Base-by-base conservation (phyloP, 2,797 vertebrate genomes). In the Huso huso region DNA sequence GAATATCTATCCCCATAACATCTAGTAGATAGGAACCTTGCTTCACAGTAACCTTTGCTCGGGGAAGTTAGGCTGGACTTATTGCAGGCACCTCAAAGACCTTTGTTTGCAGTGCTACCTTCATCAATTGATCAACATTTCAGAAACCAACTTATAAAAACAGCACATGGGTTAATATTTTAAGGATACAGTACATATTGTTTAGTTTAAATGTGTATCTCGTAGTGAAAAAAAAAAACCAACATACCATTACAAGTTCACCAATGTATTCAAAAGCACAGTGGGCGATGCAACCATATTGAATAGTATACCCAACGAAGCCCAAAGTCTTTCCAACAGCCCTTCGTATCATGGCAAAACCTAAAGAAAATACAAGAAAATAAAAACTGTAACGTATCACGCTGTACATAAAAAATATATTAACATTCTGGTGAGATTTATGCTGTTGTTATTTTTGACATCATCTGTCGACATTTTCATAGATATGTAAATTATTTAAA, bases 231-330 rank as follows among this genome's bases (percentile, higher is more conserved):
- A 61, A 37, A 37, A 37, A 37, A 37, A 37, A 4, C 3, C 3
- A 37, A 90, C 91, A 75, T 84, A 99, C 97, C 88, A 95, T 86
- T 3, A 99, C 93, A 84, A 98, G 76, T 83, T 97, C 94, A 79
- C 97, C 96, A 51, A 98, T 80, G 70, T 99, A 98, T 84, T 98
- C 95, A 59, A 98, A 97, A 73, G 91, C 89, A 84, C 96, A 99
- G 51, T 99, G 95, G 63, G 91, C 94, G 76, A 99, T 90, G 84
- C 97, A 99, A 74, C 96, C 95, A 74, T 97, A 99, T 48, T 98
- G 95, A 78, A 99, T 76, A 1, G 93, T 91, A 81, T 94, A 98
- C 48, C 95, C 95, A 10, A 92, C 66, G 68, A 97, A 92, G 1
- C 93, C 88, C 74, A 93, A 73, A 11, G 91, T 75, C 82, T 90